phyloP scores from a whole-genome alignment of 2,888 invertebrate species.

The Nudaria mundana region DNA sequence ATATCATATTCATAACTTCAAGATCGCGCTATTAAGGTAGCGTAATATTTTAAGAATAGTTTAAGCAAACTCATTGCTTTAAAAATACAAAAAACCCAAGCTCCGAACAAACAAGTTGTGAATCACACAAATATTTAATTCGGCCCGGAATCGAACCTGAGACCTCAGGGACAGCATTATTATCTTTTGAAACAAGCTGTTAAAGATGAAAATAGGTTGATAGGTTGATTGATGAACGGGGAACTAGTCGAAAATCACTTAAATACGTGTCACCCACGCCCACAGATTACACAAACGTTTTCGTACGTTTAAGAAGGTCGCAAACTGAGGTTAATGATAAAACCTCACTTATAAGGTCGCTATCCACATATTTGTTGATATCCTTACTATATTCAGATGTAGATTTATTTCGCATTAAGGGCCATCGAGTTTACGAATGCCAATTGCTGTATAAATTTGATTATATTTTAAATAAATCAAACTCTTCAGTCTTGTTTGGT shows the following conservation, averaged over 20 bases:
- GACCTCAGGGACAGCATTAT: no score
- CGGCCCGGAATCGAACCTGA: no score
- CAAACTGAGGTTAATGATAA: slow-evolving; percentile 11
- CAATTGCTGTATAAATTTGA: slow-evolving; percentile 5
- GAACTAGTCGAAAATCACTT: background rate
- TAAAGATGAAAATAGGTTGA: background rate
- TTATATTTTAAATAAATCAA: slow-evolving; percentile 1
- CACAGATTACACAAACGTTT: background rate
- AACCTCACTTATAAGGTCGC: slow-evolving; percentile 24
- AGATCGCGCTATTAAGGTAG: no score
- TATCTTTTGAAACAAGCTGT: background rate
- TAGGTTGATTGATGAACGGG: background rate
- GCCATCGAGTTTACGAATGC: slow-evolving; percentile 16
- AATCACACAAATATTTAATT: no score
- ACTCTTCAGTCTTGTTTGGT: background rate
- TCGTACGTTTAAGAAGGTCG: background rate
- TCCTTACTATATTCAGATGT: slow-evolving; percentile 16
- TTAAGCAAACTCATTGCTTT: no score
- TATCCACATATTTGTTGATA: slow-evolving; percentile 5
- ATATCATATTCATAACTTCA: no score
- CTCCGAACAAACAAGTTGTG: no score
- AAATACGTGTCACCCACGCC: background rate
- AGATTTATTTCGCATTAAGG: slow-evolving; percentile 13
- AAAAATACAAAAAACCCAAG: no score
- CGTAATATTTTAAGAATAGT: no score